These are phyloP conservation scores for Spongilla lacustris DNA, from an alignment of 37 sponge, comb jelly and placozoan species.

Conservation along the genomic window DNA sequence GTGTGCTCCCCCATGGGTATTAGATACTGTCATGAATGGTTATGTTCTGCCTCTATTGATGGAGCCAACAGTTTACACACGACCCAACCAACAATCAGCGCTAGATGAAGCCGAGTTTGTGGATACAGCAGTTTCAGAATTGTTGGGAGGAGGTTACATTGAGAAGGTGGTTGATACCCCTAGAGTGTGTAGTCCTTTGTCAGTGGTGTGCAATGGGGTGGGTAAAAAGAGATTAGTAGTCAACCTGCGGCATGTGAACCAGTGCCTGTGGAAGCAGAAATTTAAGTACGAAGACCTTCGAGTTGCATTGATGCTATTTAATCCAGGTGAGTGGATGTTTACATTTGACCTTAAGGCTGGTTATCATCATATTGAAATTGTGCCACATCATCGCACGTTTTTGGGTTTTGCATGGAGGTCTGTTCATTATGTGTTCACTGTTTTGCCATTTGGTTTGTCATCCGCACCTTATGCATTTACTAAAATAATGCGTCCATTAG, in stretches of 20 bases:
- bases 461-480: conserved; percentile 44
- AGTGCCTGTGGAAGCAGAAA: conserved; percentile 16
- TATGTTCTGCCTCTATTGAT: conserved; percentile 11
- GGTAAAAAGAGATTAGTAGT: conserved; percentile 25
- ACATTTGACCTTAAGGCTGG: conserved; percentile 36
- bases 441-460: conserved; percentile 43
- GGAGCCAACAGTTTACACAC: not conserved
- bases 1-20: not conserved
- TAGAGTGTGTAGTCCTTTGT: conserved; percentile 39
- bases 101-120: conserved; percentile 10
- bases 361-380: conserved; percentile 34
- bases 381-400: not conserved
- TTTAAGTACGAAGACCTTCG: conserved; percentile 53
- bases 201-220: too few species aligned
- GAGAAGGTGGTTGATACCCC: not conserved
- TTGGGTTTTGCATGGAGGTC: conserved; percentile 33
- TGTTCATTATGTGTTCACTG: conserved; percentile 20
- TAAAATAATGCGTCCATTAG: conserved; percentile 27
- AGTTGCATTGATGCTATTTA: not conserved
- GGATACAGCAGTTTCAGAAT: not conserved
- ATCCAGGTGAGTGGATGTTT: conserved; percentile 20
- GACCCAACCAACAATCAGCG: not conserved
- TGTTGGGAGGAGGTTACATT: not conserved
- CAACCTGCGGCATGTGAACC: conserved; percentile 15
- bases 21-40: not conserved